These are phyloP conservation scores for Rhyacophila brunnea DNA, from an alignment of 1,140 invertebrate species.

Conservation along the genomic window DNA sequence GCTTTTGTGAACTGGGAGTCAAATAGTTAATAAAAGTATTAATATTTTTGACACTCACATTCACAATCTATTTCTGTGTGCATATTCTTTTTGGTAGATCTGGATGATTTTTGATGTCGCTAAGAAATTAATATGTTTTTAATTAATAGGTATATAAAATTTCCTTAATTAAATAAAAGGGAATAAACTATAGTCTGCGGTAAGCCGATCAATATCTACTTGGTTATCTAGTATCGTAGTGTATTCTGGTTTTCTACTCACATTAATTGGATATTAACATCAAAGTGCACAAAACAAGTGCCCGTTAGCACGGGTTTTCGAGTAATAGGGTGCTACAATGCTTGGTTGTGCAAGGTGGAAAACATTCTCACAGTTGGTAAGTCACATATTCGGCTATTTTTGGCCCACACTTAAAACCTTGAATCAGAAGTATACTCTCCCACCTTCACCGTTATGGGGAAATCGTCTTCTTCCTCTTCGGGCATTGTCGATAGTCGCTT, in stretches of 20 bases:
- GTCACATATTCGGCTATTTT: not conserved
- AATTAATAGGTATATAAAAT: too few species aligned
- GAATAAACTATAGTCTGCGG: too few species aligned
- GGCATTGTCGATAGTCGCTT: slow-evolving; percentile 51
- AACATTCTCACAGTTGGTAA: not conserved
- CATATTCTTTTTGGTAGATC: too few species aligned
- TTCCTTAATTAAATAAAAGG: not conserved
- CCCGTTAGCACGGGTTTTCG: not conserved
- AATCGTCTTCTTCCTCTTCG: slow-evolving; percentile 54
- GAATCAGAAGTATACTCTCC: slow-evolving; percentile 41
- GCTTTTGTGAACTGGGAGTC: too few species aligned
- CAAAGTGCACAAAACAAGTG: slow-evolving; percentile 27
- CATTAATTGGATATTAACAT: slow-evolving; percentile 30
- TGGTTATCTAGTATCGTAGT: too few species aligned
- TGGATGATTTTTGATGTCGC: too few species aligned
- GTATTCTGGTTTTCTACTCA: slow-evolving; percentile 20
- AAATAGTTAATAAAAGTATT: too few species aligned
- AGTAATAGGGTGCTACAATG: slow-evolving; percentile 10
- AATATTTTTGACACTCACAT: too few species aligned
- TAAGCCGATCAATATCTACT: too few species aligned
- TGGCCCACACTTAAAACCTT: slow-evolving; percentile 26
- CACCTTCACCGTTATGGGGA: slow-evolving; percentile 56
- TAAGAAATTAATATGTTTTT: too few species aligned
- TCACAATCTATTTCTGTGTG: too few species aligned
- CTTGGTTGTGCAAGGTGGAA: not conserved